These are phyloP conservation scores for Drosophila anomelani DNA, from an alignment of 2,888 invertebrate species.

Conservation along the genomic window DNA sequence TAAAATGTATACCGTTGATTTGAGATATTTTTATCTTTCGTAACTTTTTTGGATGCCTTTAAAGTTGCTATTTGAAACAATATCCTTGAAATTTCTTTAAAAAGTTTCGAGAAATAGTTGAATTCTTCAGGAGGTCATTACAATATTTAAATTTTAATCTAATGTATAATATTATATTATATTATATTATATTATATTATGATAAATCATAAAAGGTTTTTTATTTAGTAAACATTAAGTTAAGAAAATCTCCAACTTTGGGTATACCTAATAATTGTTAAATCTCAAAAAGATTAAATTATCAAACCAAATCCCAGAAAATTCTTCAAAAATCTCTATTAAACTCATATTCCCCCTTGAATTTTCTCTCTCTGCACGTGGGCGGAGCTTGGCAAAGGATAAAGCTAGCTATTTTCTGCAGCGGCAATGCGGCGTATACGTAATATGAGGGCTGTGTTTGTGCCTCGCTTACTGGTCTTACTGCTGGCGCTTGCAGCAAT, in stretches of 20 bases:
- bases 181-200: not conserved
- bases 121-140: no score
- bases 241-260: not conserved
- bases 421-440: conserved; percentile 60
- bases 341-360: no score
- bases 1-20: not conserved
- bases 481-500: conserved; percentile 61
- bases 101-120: rapidly evolving
- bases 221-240: not conserved
- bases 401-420: not conserved
- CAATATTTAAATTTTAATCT: not conserved
- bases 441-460: conserved; percentile 54
- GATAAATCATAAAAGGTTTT: rapidly evolving
- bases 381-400: conserved; percentile 28
- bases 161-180: no score
- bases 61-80: no score
- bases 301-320: not conserved
- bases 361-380: conserved; percentile 25
- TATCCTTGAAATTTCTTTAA: not conserved
- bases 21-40: not conserved
- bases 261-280: not conserved
- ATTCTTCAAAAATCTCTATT: not conserved
- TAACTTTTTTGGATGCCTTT: not conserved
- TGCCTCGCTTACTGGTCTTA: conserved; percentile 20
- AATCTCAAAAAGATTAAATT: not conserved